These are phyloP conservation scores for Dasyornis broadbenti DNA, from an alignment of 2,113 vertebrate species.

Conservation along the genomic window DNA sequence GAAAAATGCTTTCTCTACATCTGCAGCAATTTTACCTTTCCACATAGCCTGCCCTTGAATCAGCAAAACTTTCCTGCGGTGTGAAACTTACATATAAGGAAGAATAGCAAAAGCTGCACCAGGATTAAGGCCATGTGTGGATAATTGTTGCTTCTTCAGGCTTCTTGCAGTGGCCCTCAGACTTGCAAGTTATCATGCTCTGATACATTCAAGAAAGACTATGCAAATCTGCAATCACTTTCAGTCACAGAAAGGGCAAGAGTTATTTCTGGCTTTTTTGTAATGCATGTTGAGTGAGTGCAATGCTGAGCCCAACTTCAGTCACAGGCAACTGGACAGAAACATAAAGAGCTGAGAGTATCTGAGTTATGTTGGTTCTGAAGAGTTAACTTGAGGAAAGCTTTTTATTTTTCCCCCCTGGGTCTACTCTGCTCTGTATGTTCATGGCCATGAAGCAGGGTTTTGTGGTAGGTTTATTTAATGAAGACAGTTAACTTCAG, in stretches of 20 bases:
- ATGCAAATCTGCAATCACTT: not conserved
- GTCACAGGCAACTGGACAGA: not conserved
- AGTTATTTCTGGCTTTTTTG: not conserved
- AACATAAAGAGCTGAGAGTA: not conserved
- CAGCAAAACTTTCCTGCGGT: not conserved
- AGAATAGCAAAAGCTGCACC: not conserved
- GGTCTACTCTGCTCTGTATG: not conserved
- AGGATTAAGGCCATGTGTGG: no score
- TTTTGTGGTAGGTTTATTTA: not conserved
- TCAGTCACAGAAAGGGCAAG: not conserved
- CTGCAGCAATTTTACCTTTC: not conserved
- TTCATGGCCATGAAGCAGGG: not conserved
- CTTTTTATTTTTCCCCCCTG: fast-evolving
- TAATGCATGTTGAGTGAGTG: not conserved
- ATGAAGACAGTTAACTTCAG: not conserved
- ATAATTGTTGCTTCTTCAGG: not conserved
- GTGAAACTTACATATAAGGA: fast-evolving
- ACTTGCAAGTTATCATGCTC: not conserved
- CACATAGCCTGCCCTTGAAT: not conserved
- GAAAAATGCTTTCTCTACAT: not conserved
- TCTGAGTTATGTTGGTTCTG: not conserved
- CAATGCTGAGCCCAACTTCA: not conserved
- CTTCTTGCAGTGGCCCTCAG: not conserved
- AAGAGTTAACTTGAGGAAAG: not conserved
- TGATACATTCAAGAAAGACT: not conserved